Evolutionary conservation across 2,797 vertebrate species (phyloP).

Genomic region (Chanos chanos): DNA sequence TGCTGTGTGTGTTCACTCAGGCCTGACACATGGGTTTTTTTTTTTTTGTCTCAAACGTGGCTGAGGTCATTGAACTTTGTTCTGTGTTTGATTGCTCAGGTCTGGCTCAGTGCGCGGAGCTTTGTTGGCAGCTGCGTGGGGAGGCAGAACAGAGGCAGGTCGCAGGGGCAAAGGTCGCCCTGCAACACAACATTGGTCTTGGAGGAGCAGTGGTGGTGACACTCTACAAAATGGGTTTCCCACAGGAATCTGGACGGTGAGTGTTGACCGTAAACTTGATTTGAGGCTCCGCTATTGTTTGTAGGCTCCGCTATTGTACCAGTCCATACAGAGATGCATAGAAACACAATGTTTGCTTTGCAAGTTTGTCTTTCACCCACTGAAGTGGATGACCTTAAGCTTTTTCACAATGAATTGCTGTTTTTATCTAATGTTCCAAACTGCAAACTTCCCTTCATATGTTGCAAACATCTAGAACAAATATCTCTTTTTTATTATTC

Average conservation of each 20-base stretch:
- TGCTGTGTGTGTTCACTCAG: background rate
- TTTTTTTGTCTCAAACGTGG: background rate
- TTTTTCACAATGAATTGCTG: no score
- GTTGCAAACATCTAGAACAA: no score
- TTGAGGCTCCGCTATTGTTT: no score
- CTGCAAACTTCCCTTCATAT: no score
- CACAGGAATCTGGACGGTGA: constrained; percentile 69
- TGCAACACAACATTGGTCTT: constrained; percentile 93
- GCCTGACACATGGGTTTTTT: background rate
- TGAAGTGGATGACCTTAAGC: no score
- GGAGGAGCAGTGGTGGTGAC: constrained; percentile 89
- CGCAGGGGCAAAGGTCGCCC: constrained; percentile 81
- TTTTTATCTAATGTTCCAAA: no score
- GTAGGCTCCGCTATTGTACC: no score
- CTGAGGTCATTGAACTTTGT: background rate
- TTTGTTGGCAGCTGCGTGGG: constrained; percentile 96
- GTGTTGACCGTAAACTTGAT: background rate
- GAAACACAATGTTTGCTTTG: no score
- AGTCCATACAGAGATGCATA: no score
- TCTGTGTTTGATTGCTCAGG: constrained; percentile 72
- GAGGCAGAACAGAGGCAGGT: constrained; percentile 87
- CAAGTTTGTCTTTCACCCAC: no score
- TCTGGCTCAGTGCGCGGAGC: constrained; percentile 94
- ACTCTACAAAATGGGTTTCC: constrained; percentile 88
- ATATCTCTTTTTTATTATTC: no score